Conservation (phyloP, 2,888 invertebrate genomes). For the Leptura quadrifasciata region DNA sequence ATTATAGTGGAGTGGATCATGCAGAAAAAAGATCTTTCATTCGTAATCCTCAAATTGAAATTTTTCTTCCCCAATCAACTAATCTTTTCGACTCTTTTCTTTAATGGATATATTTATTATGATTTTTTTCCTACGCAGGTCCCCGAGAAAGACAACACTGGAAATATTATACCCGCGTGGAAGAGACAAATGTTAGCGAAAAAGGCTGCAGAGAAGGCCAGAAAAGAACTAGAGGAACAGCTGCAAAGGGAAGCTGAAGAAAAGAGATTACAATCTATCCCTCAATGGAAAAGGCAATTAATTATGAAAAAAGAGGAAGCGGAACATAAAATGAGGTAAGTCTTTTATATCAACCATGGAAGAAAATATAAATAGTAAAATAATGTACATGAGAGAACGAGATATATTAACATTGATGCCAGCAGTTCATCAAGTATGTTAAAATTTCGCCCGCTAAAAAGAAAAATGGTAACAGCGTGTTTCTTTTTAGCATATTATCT, state of each 20-base stretch:
- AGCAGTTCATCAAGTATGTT: too few species aligned
- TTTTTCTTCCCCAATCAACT: too few species aligned
- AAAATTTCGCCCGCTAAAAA: too few species aligned
- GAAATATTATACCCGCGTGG: constrained; percentile 94
- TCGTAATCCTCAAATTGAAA: too few species aligned
- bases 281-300: constrained; percentile 95
- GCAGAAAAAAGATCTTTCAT: too few species aligned
- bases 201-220: constrained; percentile 94
- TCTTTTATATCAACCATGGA: constrained; percentile 43
- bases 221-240: constrained; percentile 92
- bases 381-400: too few species aligned
- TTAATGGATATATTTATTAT: background rate
- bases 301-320: constrained; percentile 87
- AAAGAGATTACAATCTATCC: constrained; percentile 89
- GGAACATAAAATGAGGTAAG: constrained; percentile 85
- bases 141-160: constrained; percentile 91
- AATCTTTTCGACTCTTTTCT: too few species aligned
- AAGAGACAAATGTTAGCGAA: constrained; percentile 96
- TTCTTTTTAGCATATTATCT: too few species aligned
- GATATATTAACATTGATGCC: too few species aligned
- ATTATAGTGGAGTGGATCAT: too few species aligned
- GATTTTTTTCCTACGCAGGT: constrained; percentile 77
- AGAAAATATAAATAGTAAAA: too few species aligned
- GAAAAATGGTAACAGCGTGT: too few species aligned
- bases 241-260: constrained; percentile 89